phyloP scores from a whole-genome alignment of 2,113 vertebrate species.

The Penelope pileata region DNA sequence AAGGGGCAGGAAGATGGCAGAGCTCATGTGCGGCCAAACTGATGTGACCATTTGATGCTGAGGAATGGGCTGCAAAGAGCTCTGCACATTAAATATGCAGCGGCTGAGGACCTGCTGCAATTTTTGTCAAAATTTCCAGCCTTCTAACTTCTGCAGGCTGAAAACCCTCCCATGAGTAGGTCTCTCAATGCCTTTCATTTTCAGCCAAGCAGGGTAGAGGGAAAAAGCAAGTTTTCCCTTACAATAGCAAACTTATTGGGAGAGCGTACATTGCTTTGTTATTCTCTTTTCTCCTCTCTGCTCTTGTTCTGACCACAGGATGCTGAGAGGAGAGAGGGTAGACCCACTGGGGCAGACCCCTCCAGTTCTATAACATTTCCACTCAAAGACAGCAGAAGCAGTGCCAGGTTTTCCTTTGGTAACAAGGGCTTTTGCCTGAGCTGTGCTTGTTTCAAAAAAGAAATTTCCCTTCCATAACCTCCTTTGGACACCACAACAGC shows the following conservation, averaged over 20 bases:
- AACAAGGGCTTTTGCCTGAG: background rate
- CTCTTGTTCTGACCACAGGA: background rate
- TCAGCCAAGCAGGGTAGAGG: background rate
- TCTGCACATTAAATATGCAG: background rate
- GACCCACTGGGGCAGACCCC: background rate
- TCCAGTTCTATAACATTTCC: fast-evolving
- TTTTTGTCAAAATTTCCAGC: background rate
- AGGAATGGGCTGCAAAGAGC: background rate
- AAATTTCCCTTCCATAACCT: background rate
- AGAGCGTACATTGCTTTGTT: background rate
- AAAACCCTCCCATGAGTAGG: background rate
- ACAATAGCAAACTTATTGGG: background rate
- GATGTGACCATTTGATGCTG: background rate
- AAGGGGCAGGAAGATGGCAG: background rate
- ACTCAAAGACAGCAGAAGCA: background rate
- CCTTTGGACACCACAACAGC: background rate
- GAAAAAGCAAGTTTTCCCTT: background rate
- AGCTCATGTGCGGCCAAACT: background rate
- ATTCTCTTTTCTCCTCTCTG: background rate
- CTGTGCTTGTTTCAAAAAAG: background rate
- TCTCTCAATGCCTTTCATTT: background rate
- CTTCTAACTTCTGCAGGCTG: background rate
- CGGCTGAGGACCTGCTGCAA: background rate
- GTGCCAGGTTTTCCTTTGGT: background rate
- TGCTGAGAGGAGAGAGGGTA: background rate